Base-by-base conservation (phyloP, 2,888 invertebrate species). In the Apodemia duryi region DNA sequence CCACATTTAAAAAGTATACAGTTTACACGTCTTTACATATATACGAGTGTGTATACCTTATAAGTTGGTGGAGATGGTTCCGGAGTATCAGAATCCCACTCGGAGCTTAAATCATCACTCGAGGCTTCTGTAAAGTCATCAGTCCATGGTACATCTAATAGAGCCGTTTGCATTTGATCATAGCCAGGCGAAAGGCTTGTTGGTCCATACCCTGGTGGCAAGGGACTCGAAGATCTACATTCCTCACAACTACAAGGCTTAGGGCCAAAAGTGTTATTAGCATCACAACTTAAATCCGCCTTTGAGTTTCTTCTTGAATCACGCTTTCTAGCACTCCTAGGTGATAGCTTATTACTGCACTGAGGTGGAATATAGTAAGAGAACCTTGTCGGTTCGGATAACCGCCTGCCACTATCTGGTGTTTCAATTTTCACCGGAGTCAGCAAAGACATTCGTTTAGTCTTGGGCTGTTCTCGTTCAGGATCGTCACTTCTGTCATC, bases 121-220 rank as follows among this genome's bases (percentile, higher is more conserved):
- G 96, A 96, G n/a, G 97, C 96, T 77, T 97, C 97, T 13, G 96
- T 97, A 83, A 96, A 98, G 78, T 97, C 97, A 69, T 94, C 90
- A 43, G 93, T 93, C 91, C 94, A 93, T 0, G 96, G 96, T 72
- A 97, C 96, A 77, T 96, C 95, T 71, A 96, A 84, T 64, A 97
- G 84, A 35, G 95, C 95, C 75, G 94, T 95, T 75, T 95, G 94
- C 91, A 97, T 96, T 82, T 96, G 96, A 71, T 95, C 95, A 77
- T 97, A 97, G 82, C 97, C 94, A 61, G 94, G 93, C 32, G 93
- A 92, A 4, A 86, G 86, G 66, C 88, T 84, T 0, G 86, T 87
- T 0, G 88, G 89, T 0, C 89, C 89, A 67, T 91, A 91, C 0
- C 91, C 91, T 1, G 90, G 88, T 0, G 90, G 89, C 63, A 89